These are phyloP conservation scores for Bombus huntii DNA, from an alignment of 1,140 invertebrate genomes.

Conservation along the genomic window DNA sequence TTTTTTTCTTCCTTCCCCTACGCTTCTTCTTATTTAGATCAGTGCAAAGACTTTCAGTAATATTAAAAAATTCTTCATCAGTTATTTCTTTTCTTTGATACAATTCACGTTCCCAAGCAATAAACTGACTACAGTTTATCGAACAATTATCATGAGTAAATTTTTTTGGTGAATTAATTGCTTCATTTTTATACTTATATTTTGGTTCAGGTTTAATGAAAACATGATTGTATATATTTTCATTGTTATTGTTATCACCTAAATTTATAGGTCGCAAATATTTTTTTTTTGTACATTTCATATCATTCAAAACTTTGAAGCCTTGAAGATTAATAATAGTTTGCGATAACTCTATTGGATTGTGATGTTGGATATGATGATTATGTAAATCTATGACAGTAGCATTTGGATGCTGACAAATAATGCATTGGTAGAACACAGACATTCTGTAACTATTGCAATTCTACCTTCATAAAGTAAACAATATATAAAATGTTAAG, in stretches of 20 bases:
- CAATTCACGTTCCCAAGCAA: slow-evolving; percentile 60
- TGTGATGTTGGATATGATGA: slow-evolving; percentile 71
- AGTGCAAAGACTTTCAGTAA: slow-evolving; percentile 57
- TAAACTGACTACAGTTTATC: slow-evolving; percentile 28
- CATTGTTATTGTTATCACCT: slow-evolving; percentile 20
- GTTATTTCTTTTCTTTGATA: slow-evolving; percentile 63
- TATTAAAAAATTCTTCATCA: slow-evolving; percentile 60
- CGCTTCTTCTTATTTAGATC: slow-evolving; percentile 55
- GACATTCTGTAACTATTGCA: background rate
- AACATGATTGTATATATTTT: slow-evolving; percentile 1
- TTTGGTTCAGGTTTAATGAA: background rate
- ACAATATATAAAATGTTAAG: background rate
- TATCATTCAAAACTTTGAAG: slow-evolving; percentile 6
- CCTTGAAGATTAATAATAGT: slow-evolving; percentile 71
- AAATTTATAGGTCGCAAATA: background rate
- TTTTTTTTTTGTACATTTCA: background rate
- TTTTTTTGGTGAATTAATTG: background rate
- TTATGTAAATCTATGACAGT: slow-evolving; percentile 61
- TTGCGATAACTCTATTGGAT: slow-evolving; percentile 69
- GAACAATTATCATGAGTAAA: slow-evolving; percentile 11
- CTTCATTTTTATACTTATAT: background rate
- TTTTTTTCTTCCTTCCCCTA: slow-evolving; percentile 45
- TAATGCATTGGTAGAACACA: slow-evolving; percentile 59
- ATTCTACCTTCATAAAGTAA: background rate
- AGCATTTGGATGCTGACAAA: background rate